Conservation (phyloP, 2,113 vertebrate genomes). For the Callipepla squamata region DNA sequence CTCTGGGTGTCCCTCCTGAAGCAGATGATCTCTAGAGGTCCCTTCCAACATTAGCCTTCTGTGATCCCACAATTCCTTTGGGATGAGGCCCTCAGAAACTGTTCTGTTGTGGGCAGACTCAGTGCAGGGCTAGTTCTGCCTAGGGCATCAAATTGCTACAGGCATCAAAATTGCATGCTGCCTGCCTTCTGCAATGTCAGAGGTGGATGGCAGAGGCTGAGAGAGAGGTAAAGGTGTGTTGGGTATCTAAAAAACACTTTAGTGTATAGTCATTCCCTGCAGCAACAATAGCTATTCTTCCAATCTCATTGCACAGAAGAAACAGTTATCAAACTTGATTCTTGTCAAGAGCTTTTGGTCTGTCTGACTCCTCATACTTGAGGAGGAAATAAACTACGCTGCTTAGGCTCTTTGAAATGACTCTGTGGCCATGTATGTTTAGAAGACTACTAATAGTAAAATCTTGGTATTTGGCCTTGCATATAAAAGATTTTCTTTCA, state of each 20-base stretch:
- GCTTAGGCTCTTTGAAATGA: not conserved
- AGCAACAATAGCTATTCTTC: not conserved
- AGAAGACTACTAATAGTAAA: not conserved
- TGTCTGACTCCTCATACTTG: not conserved
- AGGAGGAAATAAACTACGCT: not conserved
- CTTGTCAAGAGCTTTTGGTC: not conserved
- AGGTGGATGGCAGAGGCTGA: not conserved
- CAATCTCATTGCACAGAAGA: not conserved
- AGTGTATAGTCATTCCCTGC: rapidly evolving
- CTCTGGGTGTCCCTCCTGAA: not conserved
- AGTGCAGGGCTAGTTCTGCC: not conserved
- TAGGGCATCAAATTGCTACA: not conserved
- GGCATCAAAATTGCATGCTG: not conserved
- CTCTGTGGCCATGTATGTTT: not conserved
- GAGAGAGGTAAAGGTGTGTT: not conserved
- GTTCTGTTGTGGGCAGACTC: not conserved
- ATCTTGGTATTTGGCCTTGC: not conserved
- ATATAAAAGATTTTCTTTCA: not conserved
- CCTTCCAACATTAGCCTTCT: not conserved
- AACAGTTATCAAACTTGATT: not conserved
- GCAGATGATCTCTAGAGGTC: not conserved
- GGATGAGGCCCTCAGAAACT: not conserved
- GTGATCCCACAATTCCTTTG: not conserved
- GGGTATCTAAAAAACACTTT: not conserved
- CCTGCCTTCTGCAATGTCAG: not conserved